Evolutionary conservation across 2,888 invertebrate species (phyloP).

Genomic region (Cataglyphis albicans): DNA sequence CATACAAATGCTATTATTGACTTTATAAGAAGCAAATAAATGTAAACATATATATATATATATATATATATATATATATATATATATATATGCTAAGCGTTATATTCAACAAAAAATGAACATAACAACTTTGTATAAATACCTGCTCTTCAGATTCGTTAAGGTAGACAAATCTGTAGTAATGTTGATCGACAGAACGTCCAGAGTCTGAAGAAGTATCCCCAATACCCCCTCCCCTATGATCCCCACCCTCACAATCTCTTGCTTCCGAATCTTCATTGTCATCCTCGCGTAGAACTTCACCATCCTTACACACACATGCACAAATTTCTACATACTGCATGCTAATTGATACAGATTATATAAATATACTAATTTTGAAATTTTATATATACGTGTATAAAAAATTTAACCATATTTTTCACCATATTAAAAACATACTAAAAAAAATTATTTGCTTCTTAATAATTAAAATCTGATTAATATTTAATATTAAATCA

Average conservation of each 20-base stretch:
- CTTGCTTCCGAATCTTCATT: conserved; percentile 85
- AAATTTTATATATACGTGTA: conserved; percentile 43
- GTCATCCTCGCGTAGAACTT: conserved; percentile 86
- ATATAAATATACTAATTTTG: conserved; percentile 54
- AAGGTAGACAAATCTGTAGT: conserved; percentile 74
- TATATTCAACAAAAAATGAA: conserved; percentile 53
- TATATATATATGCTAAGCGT: conserved; percentile 9
- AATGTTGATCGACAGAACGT: conserved; percentile 81
- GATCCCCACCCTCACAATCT: conserved; percentile 82
- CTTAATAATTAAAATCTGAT: conserved; percentile 9
- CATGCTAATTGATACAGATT: conserved; percentile 77
- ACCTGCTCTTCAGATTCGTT: conserved; percentile 85
- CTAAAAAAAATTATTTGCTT: neutral
- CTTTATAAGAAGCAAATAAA: conserved; percentile 36
- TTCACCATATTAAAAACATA: conserved; percentile 1
- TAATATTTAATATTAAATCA: conserved; percentile 10
- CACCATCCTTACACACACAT: conserved; percentile 85
- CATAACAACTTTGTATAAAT: conserved; percentile 69
- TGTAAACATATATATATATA: conserved; percentile 79
- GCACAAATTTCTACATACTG: conserved; percentile 84
- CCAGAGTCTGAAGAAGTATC: conserved; percentile 82
- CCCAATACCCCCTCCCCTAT: conserved; percentile 80
- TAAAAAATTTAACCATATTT: conserved; percentile 2
- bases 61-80: conserved; percentile 8
- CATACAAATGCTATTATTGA: conserved; percentile 79